A percentile compares a stretch with the other conserved stretches of the same genome.
phyloP scores from a whole-genome alignment of 2,888 invertebrate species.

The Lypha dubia region DNA sequence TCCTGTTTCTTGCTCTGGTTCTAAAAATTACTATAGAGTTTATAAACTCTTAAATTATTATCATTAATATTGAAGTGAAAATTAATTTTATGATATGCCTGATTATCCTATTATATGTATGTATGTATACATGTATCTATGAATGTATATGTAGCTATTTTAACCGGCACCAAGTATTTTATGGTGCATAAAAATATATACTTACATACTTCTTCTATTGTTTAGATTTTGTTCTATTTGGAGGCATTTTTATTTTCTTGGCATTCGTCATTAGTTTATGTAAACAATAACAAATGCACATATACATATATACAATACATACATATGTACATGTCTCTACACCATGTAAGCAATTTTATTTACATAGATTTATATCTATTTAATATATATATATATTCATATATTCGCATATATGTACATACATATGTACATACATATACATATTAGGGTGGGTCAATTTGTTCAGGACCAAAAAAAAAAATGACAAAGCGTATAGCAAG shows the following conservation, averaged over 20 bases:
- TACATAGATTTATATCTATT: neutral
- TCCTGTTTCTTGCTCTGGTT: too few species aligned
- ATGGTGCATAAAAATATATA: conserved; percentile 9
- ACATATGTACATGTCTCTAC: too few species aligned
- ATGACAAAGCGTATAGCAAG: too few species aligned
- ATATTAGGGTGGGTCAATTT: too few species aligned
- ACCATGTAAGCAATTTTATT: neutral
- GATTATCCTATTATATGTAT: conserved; percentile 2
- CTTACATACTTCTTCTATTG: conserved; percentile 54
- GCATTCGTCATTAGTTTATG: conserved; percentile 61
- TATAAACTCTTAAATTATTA: too few species aligned
- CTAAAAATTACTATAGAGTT: too few species aligned
- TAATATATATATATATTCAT: too few species aligned
- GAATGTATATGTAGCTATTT: conserved; percentile 13
- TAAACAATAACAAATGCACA: conserved; percentile 38
- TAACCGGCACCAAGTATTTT: conserved; percentile 54
- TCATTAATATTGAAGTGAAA: neutral
- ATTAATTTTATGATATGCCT: conserved; percentile 24
- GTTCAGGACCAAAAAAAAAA: too few species aligned
- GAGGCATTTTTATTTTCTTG: conserved; percentile 59
- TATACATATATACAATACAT: conserved; percentile 1
- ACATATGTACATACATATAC: too few species aligned
- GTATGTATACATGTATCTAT: neutral
- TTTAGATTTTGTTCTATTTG: conserved; percentile 57
- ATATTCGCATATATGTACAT: too few species aligned